Base-by-base conservation (phyloP, 2,888 invertebrate genomes). In the Drosophila mulleri region DNA sequence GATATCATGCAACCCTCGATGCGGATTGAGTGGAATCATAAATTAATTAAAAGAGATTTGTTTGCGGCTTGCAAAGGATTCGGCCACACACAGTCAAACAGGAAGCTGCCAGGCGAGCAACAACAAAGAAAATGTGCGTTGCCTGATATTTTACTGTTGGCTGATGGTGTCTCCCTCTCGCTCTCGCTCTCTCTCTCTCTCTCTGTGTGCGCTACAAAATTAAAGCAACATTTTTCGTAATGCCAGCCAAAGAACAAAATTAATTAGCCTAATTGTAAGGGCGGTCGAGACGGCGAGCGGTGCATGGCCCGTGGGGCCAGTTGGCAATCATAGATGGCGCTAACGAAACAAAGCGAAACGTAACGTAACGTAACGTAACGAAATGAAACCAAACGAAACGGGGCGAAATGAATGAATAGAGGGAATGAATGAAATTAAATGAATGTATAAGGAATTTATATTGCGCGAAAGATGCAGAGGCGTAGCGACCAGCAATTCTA, bases 31-130 rank as follows among this genome's bases (percentile, higher is more conserved):
- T 86, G 89, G 89, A 91, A 91, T 90, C 90, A 91, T 91, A 91
- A 91, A 91, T 91, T 91, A 91, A 91, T 91, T 91, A 91, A 91
- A 91, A 89, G 91, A 90, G 91, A 91, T 91, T 91, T 91, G 90
- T 91, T 89, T 91, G 90, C 88, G 89, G 90, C 91, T 91, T 91
- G 89, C 88, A 88, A 89, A 88, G 90, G 91, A 90, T 91, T 88
- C 83, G 65, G 75, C 72, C 77, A 73, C 76, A 76, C 65, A 76
- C 63, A 74, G 59, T 75, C 69, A 80, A 70, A 82, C 75, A 71
- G 77, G 70, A 67, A 75, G 35, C 82, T 67, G 72, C 56, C 60
- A 66, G 67, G 48, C 63, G 68, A 54, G 41, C 54, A 70, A 78
- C 68, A 85, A 86, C 81, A 85, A 86, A 88, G 86, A 80, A 88